Conservation (phyloP, 2,113 vertebrate genomes). For the Dromas ardeola region DNA sequence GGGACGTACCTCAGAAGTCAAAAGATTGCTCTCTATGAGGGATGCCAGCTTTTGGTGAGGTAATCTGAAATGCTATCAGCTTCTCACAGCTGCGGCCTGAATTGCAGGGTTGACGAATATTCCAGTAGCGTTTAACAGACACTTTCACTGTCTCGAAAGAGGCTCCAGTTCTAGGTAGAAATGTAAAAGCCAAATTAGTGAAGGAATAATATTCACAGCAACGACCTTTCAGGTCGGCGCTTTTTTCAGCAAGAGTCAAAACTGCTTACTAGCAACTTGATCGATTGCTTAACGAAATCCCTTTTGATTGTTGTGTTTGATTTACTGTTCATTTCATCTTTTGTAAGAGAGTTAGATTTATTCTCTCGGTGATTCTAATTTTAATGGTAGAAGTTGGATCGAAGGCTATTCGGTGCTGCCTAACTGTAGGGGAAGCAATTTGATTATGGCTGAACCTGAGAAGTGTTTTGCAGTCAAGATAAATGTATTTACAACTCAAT, state of each 20-base stretch:
- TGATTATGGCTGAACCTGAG: not conserved
- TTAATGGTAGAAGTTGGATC: not conserved
- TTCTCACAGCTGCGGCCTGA: not conserved
- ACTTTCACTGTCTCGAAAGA: not conserved
- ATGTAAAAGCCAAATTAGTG: not conserved
- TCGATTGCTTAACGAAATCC: not conserved
- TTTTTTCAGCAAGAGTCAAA: not conserved
- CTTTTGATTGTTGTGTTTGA: not conserved
- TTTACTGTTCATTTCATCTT: not conserved
- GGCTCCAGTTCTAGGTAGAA: not conserved
- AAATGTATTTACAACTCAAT: not conserved
- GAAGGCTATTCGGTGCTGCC: not conserved
- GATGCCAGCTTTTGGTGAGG: conserved; percentile 80
- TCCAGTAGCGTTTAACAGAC: not conserved
- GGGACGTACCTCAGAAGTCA: conserved; percentile 75
- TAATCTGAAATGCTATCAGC: not conserved
- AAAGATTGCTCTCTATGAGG: conserved; percentile 75
- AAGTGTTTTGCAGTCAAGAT: not conserved
- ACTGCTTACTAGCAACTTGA: not conserved
- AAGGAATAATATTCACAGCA: not conserved
- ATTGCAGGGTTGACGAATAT: not conserved
- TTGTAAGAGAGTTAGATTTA: not conserved
- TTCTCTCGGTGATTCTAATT: not conserved
- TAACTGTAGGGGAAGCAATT: not conserved
- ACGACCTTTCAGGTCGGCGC: not conserved